These are phyloP conservation scores for Emydocephalus ijimae DNA, from an alignment of 2,113 vertebrate species.

Conservation along the genomic window DNA sequence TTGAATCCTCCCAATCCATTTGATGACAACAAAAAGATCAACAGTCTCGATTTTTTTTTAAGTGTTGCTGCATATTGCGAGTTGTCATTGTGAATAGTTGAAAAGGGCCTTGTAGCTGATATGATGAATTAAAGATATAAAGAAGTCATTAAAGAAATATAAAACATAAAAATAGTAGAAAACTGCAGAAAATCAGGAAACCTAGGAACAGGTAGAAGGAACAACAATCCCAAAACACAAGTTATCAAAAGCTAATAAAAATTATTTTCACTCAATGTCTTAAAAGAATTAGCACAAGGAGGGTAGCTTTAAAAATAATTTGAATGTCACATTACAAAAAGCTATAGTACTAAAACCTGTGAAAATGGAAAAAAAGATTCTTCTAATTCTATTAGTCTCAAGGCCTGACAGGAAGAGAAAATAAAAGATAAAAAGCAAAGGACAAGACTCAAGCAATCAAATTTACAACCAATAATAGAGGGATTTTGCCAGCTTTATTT, in stretches of 20 bases:
- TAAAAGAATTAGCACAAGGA: neutral
- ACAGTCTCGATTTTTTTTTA: neutral
- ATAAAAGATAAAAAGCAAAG: neutral
- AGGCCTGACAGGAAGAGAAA: neutral
- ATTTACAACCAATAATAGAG: neutral
- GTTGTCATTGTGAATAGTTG: neutral
- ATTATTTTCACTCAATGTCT: neutral
- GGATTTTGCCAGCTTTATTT: neutral
- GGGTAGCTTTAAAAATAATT: neutral
- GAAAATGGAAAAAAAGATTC: neutral
- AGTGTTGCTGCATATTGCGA: neutral
- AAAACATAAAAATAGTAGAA: neutral
- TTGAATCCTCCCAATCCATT: neutral
- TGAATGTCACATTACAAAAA: neutral
- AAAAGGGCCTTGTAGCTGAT: neutral
- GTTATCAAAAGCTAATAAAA: neutral
- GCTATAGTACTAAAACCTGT: neutral
- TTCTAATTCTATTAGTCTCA: neutral
- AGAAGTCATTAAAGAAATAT: neutral
- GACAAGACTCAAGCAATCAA: neutral
- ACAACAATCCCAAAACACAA: neutral
- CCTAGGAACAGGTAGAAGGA: neutral
- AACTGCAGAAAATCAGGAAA: neutral
- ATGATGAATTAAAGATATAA: neutral
- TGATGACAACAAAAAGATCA: neutral